Evolutionary conservation across 1,140 invertebrate genomes (phyloP), one percentile per base, ranked within the genome.

Genomic region (Aphelinus atriplicis): DNA sequence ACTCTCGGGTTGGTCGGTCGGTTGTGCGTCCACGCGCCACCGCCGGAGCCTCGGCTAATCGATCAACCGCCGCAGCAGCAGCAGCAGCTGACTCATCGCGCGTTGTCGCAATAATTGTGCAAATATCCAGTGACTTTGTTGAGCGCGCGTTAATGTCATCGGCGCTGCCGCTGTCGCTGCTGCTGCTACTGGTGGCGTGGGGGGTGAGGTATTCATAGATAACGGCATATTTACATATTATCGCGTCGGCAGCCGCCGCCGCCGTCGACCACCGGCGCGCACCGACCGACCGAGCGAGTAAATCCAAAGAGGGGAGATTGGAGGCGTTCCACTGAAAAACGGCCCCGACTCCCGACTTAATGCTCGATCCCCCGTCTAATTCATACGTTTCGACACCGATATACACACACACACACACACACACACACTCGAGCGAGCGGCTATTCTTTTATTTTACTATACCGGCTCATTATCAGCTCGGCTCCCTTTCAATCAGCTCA

Each of bases 211-310:
- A 76, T 64, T 46, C 75, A 77, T 77, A 84, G 86, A 87, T 87
- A 87, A 86, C 85, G 79, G 80, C 83, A 85, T 87, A 87, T 87
- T 87, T 87, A 87, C 86, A 87, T 87, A 87, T 87, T 87, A 87
- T 87, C 86, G 81, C 80, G 26, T 26, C 68, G 65, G 74, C 61
- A 55, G 51, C 61, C 74, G 10, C 57, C 56, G 63, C 75, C 69
- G 63, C 63, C 62, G 51, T 65, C 26, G 26, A 26, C 26, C 26
- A 26, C 26, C 26, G 26, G 26, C 26, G 26, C 26, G 26, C 26
- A 26, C 26, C 26, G 26, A 26, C 26, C 26, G 26, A 26, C 26
- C 26, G 26, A 26, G 26, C 26, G 26, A 26, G 65, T 66, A 69
- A 72, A 77, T 77, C 66, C 71, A 43, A 46, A 58, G 48, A 1